Base-by-base conservation (phyloP, 2,113 vertebrate species). In the Albula glossodonta region DNA sequence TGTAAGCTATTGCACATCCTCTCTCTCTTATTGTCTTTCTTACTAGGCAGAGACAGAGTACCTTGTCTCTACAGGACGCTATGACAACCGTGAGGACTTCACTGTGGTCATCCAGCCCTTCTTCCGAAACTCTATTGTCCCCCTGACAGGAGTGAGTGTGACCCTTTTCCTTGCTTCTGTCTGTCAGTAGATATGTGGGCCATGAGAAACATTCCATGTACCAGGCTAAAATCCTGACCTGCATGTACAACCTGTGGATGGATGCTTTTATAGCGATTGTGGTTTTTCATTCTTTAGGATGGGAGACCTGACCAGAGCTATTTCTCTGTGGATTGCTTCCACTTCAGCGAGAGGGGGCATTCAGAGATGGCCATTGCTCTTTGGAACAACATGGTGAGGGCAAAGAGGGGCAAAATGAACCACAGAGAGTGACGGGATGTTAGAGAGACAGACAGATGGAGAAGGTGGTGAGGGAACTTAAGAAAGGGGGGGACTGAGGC, bases 301-400 rank as follows among this genome's bases (percentile, higher is more conserved):
- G 91, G 93, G 66, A 87, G 19, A 31, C 92, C 94, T 49, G 97
- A 98, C 86, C 25, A 91, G 88, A 95, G 92, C 82, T 98, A 95
- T 95, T 98, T 99, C 92, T 96, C 97, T 0, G 88, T 90, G 82
- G 97, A 99, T 91, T 99, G 98, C 91, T 96, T 97, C 91, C 96
- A 99, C 93, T 97, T 99, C 94, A 96, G 93, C 80, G 96, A 93
- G 49, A 95, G 94, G 2, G 96, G 96, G 9, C 96, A 99, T 0
- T 96, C 97, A 0, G 95, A 96, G 91, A 96, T 99, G 97, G 97
- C 97, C 83, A 88, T 91, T 3, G 95, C 96, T 2, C 94, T 99
- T 83, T 99, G 98, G 98, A 99, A 98, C 89, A 99, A 98, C 89
- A 98, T 99, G 98, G 98, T 99, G 92, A 95, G 89, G 0, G 31